These are phyloP conservation scores for Coturnix japonica DNA, from an alignment of 2,113 vertebrate species.

Conservation along the genomic window DNA sequence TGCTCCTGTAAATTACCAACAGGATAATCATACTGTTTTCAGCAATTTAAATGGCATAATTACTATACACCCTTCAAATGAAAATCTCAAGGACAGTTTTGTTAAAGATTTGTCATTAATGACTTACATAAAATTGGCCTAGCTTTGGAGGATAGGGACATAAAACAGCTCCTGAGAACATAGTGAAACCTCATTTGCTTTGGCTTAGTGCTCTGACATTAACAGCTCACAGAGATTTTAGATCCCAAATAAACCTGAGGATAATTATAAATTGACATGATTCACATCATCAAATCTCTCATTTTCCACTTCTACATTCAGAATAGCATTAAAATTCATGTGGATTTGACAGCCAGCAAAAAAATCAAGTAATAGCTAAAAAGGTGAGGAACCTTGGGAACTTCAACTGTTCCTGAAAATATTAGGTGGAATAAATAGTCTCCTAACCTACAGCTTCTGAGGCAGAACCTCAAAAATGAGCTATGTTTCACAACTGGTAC, in stretches of 20 bases:
- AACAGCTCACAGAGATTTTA: neutral
- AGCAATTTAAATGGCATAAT: neutral
- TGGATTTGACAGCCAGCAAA: neutral
- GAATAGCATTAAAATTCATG: neutral
- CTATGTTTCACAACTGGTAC: rapidly evolving
- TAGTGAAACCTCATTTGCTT: neutral
- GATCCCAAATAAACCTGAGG: neutral
- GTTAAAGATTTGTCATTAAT: neutral
- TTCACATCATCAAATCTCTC: neutral
- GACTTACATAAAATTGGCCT: neutral
- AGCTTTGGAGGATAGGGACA: neutral
- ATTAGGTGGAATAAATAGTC: neutral
- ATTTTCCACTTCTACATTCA: neutral
- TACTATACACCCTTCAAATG: neutral
- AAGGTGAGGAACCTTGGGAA: neutral
- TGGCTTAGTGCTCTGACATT: neutral
- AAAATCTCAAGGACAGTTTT: neutral
- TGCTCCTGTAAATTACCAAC: neutral
- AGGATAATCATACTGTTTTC: neutral
- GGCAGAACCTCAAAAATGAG: neutral
- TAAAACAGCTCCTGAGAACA: neutral
- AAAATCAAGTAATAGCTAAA: neutral
- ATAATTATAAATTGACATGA: neutral
- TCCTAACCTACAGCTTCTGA: neutral
- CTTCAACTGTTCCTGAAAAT: neutral